Evolutionary conservation across 2,113 vertebrate species (phyloP).

Genomic region (Limanda limanda): DNA sequence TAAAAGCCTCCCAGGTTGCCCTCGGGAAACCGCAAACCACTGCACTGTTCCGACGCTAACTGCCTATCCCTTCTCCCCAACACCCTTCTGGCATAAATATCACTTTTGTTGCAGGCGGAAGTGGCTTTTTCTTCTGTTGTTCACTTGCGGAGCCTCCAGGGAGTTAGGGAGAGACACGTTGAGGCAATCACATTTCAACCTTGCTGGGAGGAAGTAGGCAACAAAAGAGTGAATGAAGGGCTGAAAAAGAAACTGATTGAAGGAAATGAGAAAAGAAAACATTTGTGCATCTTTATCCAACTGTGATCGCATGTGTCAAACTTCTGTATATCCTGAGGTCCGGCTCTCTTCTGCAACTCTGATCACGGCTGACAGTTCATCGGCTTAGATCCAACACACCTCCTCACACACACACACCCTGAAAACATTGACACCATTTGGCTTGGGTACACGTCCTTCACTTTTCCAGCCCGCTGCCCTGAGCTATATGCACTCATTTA

Average conservation of each 20-base stretch:
- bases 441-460: too few species aligned
- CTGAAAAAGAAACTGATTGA: background rate
- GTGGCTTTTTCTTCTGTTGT: slow-evolving; percentile 49
- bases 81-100: slow-evolving; percentile 72
- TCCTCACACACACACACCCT: too few species aligned
- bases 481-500: slow-evolving; percentile 15
- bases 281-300: background rate
- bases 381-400: too few species aligned
- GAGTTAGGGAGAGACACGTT: slow-evolving; percentile 36
- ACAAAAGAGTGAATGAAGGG: slow-evolving; percentile 12
- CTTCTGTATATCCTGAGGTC: too few species aligned
- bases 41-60: slow-evolving; percentile 51
- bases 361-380: too few species aligned
- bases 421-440: too few species aligned
- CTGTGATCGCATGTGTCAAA: too few species aligned
- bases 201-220: slow-evolving; percentile 19
- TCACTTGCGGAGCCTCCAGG: slow-evolving; percentile 30
- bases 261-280: background rate
- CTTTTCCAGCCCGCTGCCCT: too few species aligned
- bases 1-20: slow-evolving; percentile 72
- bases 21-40: slow-evolving; percentile 71
- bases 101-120: slow-evolving; percentile 58
- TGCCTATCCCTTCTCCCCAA: slow-evolving; percentile 48
- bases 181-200: slow-evolving; percentile 36
- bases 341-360: too few species aligned